A percentile compares a stretch with the other conserved stretches of the same genome.
Evolutionary conservation across 2,888 invertebrate species (phyloP).

Genomic region (Quadriops clusia): DNA sequence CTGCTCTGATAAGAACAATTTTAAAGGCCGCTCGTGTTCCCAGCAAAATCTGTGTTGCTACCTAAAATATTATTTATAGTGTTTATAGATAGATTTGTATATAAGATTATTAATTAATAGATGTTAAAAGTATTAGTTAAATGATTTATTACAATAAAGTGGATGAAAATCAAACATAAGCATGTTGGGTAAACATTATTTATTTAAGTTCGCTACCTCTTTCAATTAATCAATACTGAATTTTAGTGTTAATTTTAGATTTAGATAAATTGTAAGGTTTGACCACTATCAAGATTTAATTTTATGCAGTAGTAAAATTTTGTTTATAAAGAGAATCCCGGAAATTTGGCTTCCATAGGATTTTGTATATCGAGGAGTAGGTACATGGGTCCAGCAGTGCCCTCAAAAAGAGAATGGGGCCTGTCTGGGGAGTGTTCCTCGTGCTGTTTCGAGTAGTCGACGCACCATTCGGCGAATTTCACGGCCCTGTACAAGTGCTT

Average conservation of each 20-base stretch:
- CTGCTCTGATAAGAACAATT: too few species aligned
- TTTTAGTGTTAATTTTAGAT: too few species aligned
- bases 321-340: slow-evolving; percentile 45
- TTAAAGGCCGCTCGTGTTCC: slow-evolving; percentile 15
- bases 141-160: slow-evolving; percentile 29
- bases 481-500: slow-evolving; percentile 63
- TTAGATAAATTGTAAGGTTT: too few species aligned
- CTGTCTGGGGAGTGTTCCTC: slow-evolving; percentile 63
- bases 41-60: slow-evolving; percentile 25
- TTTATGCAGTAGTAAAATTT: too few species aligned
- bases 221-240: too few species aligned
- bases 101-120: slow-evolving; percentile 29
- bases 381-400: slow-evolving; percentile 65
- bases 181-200: too few species aligned
- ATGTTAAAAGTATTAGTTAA: slow-evolving; percentile 34
- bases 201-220: too few species aligned
- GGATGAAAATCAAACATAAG: too few species aligned
- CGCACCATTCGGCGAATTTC: slow-evolving; percentile 73
- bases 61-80: slow-evolving; percentile 19
- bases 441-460: slow-evolving; percentile 53
- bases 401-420: slow-evolving; percentile 77
- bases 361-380: slow-evolving; percentile 57
- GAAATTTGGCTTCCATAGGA: slow-evolving; percentile 58
- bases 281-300: too few species aligned
- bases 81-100: slow-evolving; percentile 27